A percentile compares a stretch with the other conserved stretches of the same genome.
phyloP scores from a whole-genome alignment of 2,888 invertebrate species.

The Nemotelus nigrinus region DNA sequence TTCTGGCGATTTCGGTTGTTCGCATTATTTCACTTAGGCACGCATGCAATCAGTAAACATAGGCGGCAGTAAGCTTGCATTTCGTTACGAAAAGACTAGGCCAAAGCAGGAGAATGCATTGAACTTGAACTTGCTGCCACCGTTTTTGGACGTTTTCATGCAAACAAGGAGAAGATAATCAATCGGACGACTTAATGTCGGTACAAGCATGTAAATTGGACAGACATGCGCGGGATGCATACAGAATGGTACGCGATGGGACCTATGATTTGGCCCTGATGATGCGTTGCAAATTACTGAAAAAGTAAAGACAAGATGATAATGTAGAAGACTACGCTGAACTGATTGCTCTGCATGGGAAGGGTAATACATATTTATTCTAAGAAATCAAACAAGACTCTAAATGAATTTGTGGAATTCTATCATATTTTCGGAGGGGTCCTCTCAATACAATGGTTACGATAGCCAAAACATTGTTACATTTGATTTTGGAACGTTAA shows the following conservation, averaged over 20 bases:
- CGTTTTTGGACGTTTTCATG: slow-evolving; percentile 20
- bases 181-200: slow-evolving; percentile 2
- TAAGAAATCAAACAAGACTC: too few species aligned
- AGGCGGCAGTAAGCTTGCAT: not conserved
- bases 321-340: too few species aligned
- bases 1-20: not conserved
- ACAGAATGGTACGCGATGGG: not conserved
- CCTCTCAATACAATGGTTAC: too few species aligned
- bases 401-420: too few species aligned
- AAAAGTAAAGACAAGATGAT: not conserved
- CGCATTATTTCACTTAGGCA: slow-evolving; percentile 37
- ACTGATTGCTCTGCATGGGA: too few species aligned
- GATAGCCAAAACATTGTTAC: too few species aligned
- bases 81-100: not conserved
- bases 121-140: slow-evolving; percentile 18
- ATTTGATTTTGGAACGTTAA: too few species aligned
- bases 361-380: too few species aligned
- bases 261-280: slow-evolving; percentile 41
- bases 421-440: too few species aligned
- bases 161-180: slow-evolving; percentile 25
- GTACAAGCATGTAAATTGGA: slow-evolving; percentile 38
- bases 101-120: not conserved
- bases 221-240: slow-evolving; percentile 9
- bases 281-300: slow-evolving; percentile 40
- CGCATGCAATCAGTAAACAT: slow-evolving; percentile 29